Conservation (phyloP, 2,113 vertebrate species). For the Melanerpes aurifrons region DNA sequence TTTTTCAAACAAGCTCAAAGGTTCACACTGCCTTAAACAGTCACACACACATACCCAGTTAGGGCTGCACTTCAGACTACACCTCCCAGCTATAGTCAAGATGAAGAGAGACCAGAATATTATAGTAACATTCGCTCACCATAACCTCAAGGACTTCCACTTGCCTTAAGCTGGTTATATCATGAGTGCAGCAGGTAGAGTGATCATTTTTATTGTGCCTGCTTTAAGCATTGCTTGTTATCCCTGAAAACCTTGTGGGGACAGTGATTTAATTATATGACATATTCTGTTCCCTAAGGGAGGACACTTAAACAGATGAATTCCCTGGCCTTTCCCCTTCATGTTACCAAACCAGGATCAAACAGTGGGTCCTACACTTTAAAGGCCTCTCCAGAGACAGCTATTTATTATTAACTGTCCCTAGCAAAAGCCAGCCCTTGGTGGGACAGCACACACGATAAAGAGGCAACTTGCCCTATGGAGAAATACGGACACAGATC, state of each 20-base stretch:
- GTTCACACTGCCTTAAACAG: not conserved
- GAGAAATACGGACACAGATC: not conserved
- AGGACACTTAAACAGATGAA: constrained; percentile 6
- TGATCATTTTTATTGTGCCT: not conserved
- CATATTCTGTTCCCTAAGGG: not conserved
- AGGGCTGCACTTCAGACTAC: accelerated
- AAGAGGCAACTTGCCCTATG: not conserved
- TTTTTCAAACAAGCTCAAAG: constrained; percentile 34
- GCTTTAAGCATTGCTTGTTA: not conserved
- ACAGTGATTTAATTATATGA: constrained; percentile 30
- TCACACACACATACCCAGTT: not conserved
- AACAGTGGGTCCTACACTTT: not conserved
- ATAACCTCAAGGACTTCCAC: not conserved
- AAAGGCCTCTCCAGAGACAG: not conserved
- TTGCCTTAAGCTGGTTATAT: not conserved
- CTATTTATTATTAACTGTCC: not conserved
- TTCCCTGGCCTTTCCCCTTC: constrained; percentile 30
- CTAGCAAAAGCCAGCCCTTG: not conserved
- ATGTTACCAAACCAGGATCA: not conserved
- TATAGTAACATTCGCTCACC: not conserved
- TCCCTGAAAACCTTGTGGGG: not conserved
- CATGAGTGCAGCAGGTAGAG: not conserved
- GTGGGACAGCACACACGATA: not conserved
- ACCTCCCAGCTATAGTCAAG: not conserved
- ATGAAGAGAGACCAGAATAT: not conserved